phyloP scores from a whole-genome alignment of 2,113 vertebrate species.

The Gymnocephalus cernua region DNA sequence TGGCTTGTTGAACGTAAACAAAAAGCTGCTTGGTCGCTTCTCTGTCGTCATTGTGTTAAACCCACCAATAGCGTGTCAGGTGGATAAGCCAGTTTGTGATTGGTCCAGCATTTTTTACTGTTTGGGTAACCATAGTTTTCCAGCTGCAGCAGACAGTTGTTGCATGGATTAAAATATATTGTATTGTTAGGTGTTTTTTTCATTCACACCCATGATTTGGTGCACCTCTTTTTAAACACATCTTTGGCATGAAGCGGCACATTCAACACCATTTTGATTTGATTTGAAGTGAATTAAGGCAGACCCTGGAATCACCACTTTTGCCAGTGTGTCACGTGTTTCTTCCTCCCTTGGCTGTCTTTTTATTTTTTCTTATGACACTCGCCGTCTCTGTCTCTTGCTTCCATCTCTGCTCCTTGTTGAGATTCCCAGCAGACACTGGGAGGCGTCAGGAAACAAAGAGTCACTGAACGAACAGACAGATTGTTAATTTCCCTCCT shows the following conservation, averaged over 20 bases:
- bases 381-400: neutral
- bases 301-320: neutral
- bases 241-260: neutral
- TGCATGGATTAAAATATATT: neutral
- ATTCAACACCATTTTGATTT: neutral
- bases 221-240: neutral
- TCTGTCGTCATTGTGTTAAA: no score
- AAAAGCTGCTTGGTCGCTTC: no score
- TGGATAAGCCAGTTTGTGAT: no score
- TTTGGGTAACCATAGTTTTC: neutral
- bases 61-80: no score
- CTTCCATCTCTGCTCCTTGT: conserved; percentile 39
- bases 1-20: no score
- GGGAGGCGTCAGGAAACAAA: conserved; percentile 50
- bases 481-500: conserved; percentile 71
- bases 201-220: neutral
- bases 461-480: conserved; percentile 64
- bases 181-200: neutral
- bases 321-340: neutral
- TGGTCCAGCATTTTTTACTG: no score
- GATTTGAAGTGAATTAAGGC: neutral
- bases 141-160: neutral
- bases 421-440: conserved; percentile 60
- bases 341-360: neutral
- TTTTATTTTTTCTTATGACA: neutral